Conservation (phyloP, 2,797 vertebrate species). For the Dipus sagitta region DNA sequence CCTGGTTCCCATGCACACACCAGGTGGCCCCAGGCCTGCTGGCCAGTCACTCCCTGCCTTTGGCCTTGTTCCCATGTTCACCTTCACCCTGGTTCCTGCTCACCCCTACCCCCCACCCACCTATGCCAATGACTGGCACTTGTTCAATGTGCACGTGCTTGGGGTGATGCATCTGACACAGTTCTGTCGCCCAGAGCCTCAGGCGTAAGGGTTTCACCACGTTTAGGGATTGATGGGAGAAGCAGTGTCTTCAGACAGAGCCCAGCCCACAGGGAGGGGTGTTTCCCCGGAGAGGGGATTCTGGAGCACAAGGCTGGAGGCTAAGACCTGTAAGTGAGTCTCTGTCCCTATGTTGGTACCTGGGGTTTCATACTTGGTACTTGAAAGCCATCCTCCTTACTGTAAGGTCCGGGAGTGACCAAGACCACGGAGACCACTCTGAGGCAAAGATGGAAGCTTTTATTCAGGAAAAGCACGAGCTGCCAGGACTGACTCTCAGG, state of each 20-base stretch:
- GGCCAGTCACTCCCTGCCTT: neutral
- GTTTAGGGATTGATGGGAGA: neutral
- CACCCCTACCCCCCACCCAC: neutral
- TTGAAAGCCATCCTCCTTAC: neutral
- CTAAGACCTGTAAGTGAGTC: neutral
- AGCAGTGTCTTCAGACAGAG: rapidly evolving
- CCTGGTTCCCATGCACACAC: neutral
- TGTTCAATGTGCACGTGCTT: neutral
- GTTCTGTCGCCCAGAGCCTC: neutral
- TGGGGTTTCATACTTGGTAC: neutral
- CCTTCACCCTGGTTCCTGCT: neutral
- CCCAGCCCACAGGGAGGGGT: neutral
- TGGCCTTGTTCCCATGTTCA: neutral
- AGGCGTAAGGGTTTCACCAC: neutral
- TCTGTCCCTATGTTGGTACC: neutral
- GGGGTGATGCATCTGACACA: neutral
- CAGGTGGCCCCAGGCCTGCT: neutral
- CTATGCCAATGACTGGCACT: neutral
- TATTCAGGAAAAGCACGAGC: too few species aligned
- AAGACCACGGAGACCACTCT: too few species aligned
- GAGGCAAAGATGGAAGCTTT: too few species aligned
- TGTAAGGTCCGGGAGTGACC: too few species aligned
- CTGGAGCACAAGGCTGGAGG: neutral
- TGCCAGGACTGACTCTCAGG: too few species aligned
- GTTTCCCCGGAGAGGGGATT: neutral